A percentile compares a stretch with the other conserved stretches of the same genome.
Conservation (phyloP, 1,140 invertebrate genomes). For the Plutomurus gul region DNA sequence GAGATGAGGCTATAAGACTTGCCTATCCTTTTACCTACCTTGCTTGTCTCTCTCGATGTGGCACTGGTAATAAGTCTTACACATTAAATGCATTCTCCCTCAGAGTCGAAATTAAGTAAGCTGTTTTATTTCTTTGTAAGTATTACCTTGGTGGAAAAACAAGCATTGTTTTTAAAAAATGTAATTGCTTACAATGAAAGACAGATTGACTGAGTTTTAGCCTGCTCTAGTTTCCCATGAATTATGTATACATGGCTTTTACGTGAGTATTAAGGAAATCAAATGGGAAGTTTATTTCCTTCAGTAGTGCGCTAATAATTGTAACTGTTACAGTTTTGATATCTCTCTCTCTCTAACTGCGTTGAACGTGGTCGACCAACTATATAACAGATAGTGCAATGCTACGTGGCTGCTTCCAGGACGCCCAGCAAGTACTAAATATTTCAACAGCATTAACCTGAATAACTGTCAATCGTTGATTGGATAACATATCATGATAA, state of each 20-base stretch:
- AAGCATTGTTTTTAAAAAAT: neutral
- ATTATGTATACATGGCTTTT: neutral
- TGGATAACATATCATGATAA: conserved; percentile 29
- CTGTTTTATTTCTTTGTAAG: neutral
- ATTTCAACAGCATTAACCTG: conserved; percentile 29
- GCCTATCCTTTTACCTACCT: neutral
- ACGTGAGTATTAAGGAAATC: no score
- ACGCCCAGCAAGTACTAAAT: conserved; percentile 19
- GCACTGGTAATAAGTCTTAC: no score
- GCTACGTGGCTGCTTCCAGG: no score
- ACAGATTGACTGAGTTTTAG: neutral
- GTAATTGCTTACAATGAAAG: conserved; percentile 14
- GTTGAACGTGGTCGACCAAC: no score
- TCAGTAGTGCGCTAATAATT: neutral
- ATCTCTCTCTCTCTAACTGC: no score
- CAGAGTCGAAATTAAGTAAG: no score
- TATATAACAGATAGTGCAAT: no score
- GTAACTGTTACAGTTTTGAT: no score
- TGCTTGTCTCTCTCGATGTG: neutral
- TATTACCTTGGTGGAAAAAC: neutral
- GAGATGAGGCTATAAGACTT: no score
- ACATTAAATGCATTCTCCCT: no score
- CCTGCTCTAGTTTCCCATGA: neutral
- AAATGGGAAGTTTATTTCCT: neutral
- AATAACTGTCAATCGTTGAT: conserved; percentile 18